A percentile compares a stretch with the other conserved stretches of the same genome.
These are phyloP conservation scores for Pomatostomus ruficeps DNA, from an alignment of 2,113 vertebrate genomes.

Conservation along the genomic window DNA sequence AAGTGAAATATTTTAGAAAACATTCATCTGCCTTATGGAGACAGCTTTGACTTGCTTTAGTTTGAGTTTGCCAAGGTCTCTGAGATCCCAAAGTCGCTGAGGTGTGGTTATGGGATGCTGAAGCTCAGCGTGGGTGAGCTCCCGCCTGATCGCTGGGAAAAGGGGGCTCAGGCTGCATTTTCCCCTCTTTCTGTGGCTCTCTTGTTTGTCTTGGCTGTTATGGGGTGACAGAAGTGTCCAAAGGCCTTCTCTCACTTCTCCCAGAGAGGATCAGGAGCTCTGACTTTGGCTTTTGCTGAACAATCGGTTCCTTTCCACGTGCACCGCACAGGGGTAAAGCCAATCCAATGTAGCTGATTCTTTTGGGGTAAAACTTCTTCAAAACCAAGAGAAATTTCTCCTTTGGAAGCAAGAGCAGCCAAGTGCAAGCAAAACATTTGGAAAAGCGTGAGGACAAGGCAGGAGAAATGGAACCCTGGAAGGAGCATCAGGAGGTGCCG, in stretches of 20 bases:
- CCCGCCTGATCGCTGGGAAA: background rate
- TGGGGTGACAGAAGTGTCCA: background rate
- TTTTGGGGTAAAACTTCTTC: background rate
- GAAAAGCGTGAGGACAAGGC: background rate
- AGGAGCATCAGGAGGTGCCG: background rate
- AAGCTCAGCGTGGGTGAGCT: background rate
- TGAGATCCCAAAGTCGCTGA: background rate
- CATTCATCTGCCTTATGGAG: rapidly evolving
- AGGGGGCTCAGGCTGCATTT: background rate
- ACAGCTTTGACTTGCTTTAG: background rate
- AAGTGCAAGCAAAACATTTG: background rate
- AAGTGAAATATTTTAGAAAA: background rate
- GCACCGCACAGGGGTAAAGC: rapidly evolving
- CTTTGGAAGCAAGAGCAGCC: background rate
- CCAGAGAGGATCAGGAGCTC: background rate
- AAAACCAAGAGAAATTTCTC: background rate
- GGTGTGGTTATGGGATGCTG: rapidly evolving
- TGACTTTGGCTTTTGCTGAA: background rate
- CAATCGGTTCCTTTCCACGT: background rate
- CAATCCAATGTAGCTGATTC: background rate
- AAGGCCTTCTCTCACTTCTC: background rate
- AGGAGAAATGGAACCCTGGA: background rate
- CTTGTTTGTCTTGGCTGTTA: background rate
- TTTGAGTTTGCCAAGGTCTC: background rate
- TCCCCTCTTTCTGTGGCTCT: no score